Evolutionary conservation across 2,113 vertebrate species (phyloP), one percentile per base, ranked within the genome.

Genomic region (Artemisiospiza belli): DNA sequence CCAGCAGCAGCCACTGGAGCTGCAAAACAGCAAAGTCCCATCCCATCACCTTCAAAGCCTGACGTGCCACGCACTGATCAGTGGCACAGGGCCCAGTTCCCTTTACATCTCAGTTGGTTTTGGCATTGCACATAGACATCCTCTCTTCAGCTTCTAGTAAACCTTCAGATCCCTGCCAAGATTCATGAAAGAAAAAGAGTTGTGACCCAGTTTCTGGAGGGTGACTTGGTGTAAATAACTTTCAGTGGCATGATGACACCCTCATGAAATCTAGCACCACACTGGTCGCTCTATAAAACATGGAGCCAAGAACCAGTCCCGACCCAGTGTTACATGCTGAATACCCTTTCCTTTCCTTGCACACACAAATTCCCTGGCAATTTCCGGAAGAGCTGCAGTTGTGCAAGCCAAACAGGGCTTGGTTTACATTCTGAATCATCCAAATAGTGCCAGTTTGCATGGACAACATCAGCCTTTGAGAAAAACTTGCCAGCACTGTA

Each of bases 161-260:
- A 89, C 64, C 35, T 51, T n/a, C 64, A 96, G 58, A 59, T 86
- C 5, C 9, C 64, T 83, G 91, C 94, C 94, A 96, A 92, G 74
- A 83, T 61, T 85, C 81, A 92, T 66, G 70, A 95, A 95, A 92
- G 84, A 96, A 95, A 94, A 93, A 89, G 91, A 89, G 91, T 62
- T 95, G 88, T 94, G 95, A 94, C 94, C 95, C 89, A 93, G 93
- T 93, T 95, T 81, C 91, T 89, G 70, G 31, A 88, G 73, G 86
- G 78, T 97, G 94, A 93, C 43, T 82, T 80, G 64, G 41, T 79
- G 79, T 93, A 92, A 94, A 78, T 62, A 96, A 81, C n/a, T 93
- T 93, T 21, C 80, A 68, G 70, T 82, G 89, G 62, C 67, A 81
- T 67, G 82, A 97, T 75, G 87, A 94, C 79, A 90, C 64, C 25